Evolutionary conservation across 1,140 invertebrate genomes (phyloP), one percentile per base, ranked within the genome.

Genomic region (Danaus melanippus): DNA sequence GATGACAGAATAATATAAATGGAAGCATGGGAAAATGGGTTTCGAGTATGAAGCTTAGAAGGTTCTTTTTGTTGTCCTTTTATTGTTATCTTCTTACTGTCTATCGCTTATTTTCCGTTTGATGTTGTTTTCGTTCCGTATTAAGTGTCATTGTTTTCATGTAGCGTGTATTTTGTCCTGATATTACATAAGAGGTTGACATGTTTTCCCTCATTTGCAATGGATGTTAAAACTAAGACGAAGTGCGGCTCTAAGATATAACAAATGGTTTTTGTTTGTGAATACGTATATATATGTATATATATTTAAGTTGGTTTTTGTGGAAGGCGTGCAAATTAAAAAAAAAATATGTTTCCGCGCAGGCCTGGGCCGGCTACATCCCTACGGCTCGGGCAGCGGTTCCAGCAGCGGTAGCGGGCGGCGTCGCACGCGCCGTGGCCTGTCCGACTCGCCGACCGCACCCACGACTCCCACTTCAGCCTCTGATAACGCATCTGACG

Each of bases 401-500:
- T 86, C 68, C 69, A 88, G 76, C 84, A 86, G 76, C 84, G 88
- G 89, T 79, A 79, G 79, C 72, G 74, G 76, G 69, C 88, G 87
- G 66, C 88, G 86, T 67, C 88, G 87, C 66, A 83, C 82, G 46
- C 89, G 89, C 76, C 90, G 90, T 50, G 92, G 92, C 42, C 89
- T 93, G 45, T 92, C 92, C 65, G 92, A 93, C 81, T 93, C 92
- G 62, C 92, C 93, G 0, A 92, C 92, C 57, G 75, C 73, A 17
- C 93, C 92, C 55, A 75, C 79, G 32, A 82, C 73, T 89, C 86
- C 93, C 89, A 71, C 92, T 88, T 46, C 92, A 42, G 79, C 81
- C 2, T 93, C 92, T 10, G 93, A 93, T 66, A 93, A 93, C 91
- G 92, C 91, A 12, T 93, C 92, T 43, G 93, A 94, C 90, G 93